A percentile compares a stretch with the other conserved stretches of the same genome.
Evolutionary conservation across 2,888 invertebrate species (phyloP).

Genomic region (Heliconius sara): DNA sequence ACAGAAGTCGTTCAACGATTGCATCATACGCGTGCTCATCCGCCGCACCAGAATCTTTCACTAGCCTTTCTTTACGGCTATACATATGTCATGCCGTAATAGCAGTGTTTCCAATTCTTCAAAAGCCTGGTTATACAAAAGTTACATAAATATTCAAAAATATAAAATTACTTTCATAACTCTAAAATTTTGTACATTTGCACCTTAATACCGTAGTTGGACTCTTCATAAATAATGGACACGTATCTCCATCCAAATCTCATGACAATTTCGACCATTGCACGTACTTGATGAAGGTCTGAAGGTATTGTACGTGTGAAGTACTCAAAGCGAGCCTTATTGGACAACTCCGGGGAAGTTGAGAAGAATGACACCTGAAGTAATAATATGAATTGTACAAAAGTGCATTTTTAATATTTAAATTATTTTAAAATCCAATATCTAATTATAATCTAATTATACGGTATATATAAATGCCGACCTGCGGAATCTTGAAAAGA

Average conservation of each 20-base stretch:
- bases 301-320: constrained; percentile 97
- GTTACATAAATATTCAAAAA: background rate
- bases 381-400: background rate
- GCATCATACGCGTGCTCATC: constrained; percentile 93
- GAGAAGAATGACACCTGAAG: constrained; percentile 96
- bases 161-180: background rate
- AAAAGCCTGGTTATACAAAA: constrained; percentile 70
- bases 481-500: constrained; percentile 95
- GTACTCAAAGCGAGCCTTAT: constrained; percentile 96
- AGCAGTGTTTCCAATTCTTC: constrained; percentile 95
- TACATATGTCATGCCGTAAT: constrained; percentile 93
- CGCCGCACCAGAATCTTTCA: constrained; percentile 97
- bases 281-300: constrained; percentile 96
- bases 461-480: constrained; percentile 39
- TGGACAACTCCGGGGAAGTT: constrained; percentile 95
- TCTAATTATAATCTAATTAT: too few species aligned
- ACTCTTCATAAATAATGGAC: constrained; percentile 97
- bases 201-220: constrained; percentile 97
- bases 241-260: constrained; percentile 96
- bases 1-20: constrained; percentile 91
- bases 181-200: background rate
- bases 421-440: background rate
- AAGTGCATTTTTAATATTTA: background rate
- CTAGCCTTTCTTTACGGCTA: constrained; percentile 95
- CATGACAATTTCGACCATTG: constrained; percentile 96